Percentiles rank a stretch among this genome's conserved stretches.
These are phyloP conservation scores for Brotula barbata DNA, from an alignment of 2,797 vertebrate genomes.

Conservation along the genomic window DNA sequence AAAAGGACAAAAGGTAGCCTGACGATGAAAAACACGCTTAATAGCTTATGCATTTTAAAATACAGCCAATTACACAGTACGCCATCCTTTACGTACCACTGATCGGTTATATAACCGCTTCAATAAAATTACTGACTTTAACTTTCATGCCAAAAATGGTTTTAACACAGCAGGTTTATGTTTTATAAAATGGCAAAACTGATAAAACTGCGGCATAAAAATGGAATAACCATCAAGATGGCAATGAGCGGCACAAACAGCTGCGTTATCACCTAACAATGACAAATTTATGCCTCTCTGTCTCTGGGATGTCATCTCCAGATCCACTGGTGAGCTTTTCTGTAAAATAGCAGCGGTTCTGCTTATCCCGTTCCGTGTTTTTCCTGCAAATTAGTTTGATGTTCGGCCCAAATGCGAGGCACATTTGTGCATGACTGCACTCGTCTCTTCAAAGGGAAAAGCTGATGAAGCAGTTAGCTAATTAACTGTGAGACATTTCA, in stretches of 20 bases:
- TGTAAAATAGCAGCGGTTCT: background rate
- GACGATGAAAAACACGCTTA: no score
- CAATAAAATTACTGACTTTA: background rate
- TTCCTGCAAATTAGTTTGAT: slow-evolving; percentile 4
- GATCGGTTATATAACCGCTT: background rate
- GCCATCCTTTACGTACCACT: background rate
- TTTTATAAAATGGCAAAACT: background rate
- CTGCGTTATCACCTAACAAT: background rate
- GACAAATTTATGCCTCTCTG: background rate
- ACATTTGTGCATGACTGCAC: slow-evolving; percentile 18
- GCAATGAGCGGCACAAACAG: background rate
- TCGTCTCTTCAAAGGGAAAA: slow-evolving; percentile 23
- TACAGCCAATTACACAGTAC: background rate
- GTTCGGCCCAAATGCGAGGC: slow-evolving; percentile 5
- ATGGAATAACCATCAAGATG: background rate
- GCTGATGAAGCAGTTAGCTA: slow-evolving; percentile 24
- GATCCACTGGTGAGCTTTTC: background rate
- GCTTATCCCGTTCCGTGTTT: background rate
- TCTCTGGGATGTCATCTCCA: background rate
- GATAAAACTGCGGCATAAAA: slow-evolving; percentile 1
- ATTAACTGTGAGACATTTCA: slow-evolving; percentile 31
- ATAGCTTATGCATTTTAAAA: no score
- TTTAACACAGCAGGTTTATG: background rate
- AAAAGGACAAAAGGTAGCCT: slow-evolving; percentile 9
- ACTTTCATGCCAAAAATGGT: background rate